Base-by-base conservation (phyloP, 2,888 invertebrate species). In the Sipha maydis region DNA sequence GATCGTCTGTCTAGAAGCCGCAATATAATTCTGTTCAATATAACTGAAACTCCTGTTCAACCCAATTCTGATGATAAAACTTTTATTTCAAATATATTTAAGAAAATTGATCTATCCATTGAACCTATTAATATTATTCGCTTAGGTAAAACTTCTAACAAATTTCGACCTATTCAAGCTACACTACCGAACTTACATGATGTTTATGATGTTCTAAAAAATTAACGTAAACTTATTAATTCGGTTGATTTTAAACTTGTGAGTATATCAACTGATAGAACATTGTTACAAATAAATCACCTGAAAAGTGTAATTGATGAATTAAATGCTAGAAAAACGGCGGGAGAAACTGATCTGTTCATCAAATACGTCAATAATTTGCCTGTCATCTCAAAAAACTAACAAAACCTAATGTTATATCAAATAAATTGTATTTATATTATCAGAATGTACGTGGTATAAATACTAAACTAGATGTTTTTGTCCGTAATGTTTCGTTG, bases 141-240 rank as follows among this genome's bases (percentile, higher is more conserved):
- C 11, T 79, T 79, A 61, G 56, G 79, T 61, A 61, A 79, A 61
- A 61, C n/a, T 38, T 21, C 79, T 21, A 79, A 61, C 34, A 61
- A 79, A 25, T 61, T 34, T 79, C 56, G 54, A 3, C 79, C 61
- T 34, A 61, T 79, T 61, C 56, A 61, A 61, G 56, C 34, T 25
- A 79, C 38, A 25, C 34, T 61, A 17, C 78, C 76, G n/a, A 76
- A 48, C 19, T 19, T 19, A 76, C 41, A 48, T 11, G 34, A 79
- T 56, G 78, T 78, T 19, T 78, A 31, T 79, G 56, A 79, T 34
- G 31, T 34, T 79, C 25, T 79, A 34, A 79, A 79, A 79, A 79
- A 21, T 34, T 61, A 80, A 80, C 79, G 61, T n/a, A 67, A 80
- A 61, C 61, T 80, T 11, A 34, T 3, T 61, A 67, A 67, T 61